Evolutionary conservation across 2,888 invertebrate species (phyloP).

Genomic region (Linnaemya tessellans): DNA sequence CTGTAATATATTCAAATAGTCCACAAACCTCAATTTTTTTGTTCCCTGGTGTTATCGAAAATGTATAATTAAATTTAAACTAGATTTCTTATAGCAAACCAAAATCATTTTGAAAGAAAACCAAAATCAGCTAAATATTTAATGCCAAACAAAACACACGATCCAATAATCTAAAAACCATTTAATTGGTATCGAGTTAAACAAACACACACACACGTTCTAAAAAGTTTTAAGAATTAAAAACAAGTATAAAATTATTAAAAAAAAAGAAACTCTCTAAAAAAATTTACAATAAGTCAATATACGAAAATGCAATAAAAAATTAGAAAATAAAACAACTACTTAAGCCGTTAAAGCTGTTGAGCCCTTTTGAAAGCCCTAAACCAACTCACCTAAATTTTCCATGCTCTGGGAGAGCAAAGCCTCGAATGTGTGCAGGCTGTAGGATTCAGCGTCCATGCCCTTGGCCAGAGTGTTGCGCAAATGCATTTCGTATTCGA

Average conservation of each 20-base stretch:
- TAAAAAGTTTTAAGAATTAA: background rate
- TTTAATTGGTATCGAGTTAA: constrained; percentile 19
- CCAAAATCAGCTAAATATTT: background rate
- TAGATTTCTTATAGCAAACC: background rate
- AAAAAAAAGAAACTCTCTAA: constrained; percentile 25
- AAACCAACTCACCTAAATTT: constrained; percentile 88
- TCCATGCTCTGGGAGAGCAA: constrained; percentile 97
- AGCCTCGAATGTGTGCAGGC: constrained; percentile 96
- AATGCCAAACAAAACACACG: background rate
- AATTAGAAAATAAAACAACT: constrained; percentile 14
- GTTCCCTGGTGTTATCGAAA: background rate
- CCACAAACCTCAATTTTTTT: no score
- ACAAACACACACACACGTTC: constrained; percentile 6
- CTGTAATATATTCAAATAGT: no score
- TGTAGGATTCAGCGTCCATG: constrained; percentile 97
- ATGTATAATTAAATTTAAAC: background rate
- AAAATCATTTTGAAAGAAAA: background rate
- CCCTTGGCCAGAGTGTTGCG: constrained; percentile 96
- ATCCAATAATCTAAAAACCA: background rate
- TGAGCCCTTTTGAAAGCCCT: background rate
- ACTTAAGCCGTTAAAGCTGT: constrained; percentile 26
- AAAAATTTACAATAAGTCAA: constrained; percentile 19
- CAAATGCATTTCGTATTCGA: constrained; percentile 97
- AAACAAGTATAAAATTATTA: constrained; percentile 3
- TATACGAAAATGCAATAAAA: constrained; percentile 42